These are phyloP conservation scores for Gobius niger DNA, from an alignment of 2,113 vertebrate species.

Conservation along the genomic window DNA sequence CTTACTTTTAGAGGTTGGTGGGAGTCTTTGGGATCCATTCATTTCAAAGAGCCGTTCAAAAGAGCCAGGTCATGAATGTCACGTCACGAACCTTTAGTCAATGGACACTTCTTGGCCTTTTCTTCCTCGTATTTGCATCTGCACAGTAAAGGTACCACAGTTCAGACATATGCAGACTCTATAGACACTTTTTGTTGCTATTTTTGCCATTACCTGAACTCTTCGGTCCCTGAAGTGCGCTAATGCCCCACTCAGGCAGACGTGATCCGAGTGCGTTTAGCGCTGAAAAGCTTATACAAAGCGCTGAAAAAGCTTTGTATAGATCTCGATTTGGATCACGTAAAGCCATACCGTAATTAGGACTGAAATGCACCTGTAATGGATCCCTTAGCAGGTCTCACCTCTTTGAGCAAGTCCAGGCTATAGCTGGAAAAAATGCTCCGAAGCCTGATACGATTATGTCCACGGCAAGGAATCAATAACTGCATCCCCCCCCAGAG, in stretches of 20 bases:
- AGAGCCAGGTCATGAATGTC: no score
- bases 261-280: not conserved
- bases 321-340: not conserved
- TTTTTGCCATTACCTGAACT: not conserved
- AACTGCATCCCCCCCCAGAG: not conserved
- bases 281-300: no score
- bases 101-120: not conserved
- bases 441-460: not conserved
- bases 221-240: not conserved
- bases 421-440: not conserved
- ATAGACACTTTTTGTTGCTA: not conserved
- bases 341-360: not conserved
- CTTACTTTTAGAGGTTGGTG: no score
- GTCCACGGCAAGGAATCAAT: slow-evolving; percentile 1
- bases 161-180: not conserved
- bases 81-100: no score
- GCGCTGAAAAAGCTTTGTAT: no score
- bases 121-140: not conserved
- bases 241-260: slow-evolving; percentile 1
- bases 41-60: no score
- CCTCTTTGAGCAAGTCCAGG: not conserved
- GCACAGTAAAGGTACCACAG: not conserved
- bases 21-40: no score
- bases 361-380: not conserved
- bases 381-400: not conserved